Evolutionary conservation across 2,797 vertebrate genomes (phyloP).

Genomic region (Mionectes olivaceus): DNA sequence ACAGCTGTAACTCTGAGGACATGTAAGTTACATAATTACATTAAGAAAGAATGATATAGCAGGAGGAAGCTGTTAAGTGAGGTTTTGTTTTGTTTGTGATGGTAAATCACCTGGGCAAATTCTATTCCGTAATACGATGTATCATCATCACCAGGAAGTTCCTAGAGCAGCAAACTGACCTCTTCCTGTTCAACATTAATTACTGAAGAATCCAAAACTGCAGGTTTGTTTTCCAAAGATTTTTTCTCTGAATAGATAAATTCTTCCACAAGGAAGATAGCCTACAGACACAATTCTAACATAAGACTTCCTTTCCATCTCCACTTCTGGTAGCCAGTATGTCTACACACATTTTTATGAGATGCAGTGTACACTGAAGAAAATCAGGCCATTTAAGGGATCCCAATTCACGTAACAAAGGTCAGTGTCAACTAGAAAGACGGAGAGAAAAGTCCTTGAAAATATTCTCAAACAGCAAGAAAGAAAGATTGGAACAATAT

Average conservation of each 20-base stretch:
- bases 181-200: background rate
- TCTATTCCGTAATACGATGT: background rate
- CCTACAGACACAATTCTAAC: background rate
- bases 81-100: background rate
- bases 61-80: background rate
- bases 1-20: background rate
- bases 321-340: background rate
- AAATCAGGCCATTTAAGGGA: background rate
- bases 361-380: background rate
- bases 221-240: background rate
- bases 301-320: background rate
- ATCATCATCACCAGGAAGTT: background rate
- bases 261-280: background rate
- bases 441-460: background rate
- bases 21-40: background rate
- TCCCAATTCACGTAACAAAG: background rate
- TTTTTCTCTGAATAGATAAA: background rate
- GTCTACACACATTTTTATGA: background rate
- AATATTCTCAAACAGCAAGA: background rate
- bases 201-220: background rate
- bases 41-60: background rate
- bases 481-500: background rate
- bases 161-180: background rate
- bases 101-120: background rate
- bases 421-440: background rate